A percentile compares a stretch with the other conserved stretches of the same genome.
Conservation (phyloP, 2,113 vertebrate species). For the Chloroceryle aenea region DNA sequence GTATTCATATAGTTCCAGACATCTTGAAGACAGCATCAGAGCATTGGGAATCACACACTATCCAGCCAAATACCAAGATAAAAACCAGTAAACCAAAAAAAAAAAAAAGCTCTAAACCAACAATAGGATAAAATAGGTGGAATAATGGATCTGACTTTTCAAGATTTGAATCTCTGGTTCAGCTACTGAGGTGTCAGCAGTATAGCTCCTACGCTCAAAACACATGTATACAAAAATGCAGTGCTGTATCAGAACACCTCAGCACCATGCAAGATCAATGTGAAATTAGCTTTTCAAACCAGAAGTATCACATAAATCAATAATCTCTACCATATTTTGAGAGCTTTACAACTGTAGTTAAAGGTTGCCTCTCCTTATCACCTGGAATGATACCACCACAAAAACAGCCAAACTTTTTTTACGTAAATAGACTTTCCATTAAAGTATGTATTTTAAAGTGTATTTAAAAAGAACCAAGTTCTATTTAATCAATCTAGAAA, state of each 20-base stretch:
- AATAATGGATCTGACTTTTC: not conserved
- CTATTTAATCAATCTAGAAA: not conserved
- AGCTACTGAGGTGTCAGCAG: not conserved
- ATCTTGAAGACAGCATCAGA: not conserved
- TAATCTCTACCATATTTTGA: not conserved
- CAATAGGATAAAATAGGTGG: not conserved
- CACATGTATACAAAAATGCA: not conserved
- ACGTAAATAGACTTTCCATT: not conserved
- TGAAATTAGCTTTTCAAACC: not conserved
- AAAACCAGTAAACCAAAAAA: not conserved
- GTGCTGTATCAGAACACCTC: not conserved
- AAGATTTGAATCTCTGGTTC: not conserved
- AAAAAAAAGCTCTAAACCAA: not conserved
- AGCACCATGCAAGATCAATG: not conserved
- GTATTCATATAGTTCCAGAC: not conserved
- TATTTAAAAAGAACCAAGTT: not conserved
- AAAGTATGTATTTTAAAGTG: not conserved
- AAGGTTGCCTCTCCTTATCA: not conserved
- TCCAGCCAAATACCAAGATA: not conserved
- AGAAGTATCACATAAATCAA: not conserved
- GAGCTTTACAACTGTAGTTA: not conserved
- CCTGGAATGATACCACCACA: not conserved
- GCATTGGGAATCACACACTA: fast-evolving
- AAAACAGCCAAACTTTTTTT: not conserved
- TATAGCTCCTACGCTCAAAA: not conserved